phyloP scores from a whole-genome alignment of 1,140 invertebrate species.

The Calliphora vicina region DNA sequence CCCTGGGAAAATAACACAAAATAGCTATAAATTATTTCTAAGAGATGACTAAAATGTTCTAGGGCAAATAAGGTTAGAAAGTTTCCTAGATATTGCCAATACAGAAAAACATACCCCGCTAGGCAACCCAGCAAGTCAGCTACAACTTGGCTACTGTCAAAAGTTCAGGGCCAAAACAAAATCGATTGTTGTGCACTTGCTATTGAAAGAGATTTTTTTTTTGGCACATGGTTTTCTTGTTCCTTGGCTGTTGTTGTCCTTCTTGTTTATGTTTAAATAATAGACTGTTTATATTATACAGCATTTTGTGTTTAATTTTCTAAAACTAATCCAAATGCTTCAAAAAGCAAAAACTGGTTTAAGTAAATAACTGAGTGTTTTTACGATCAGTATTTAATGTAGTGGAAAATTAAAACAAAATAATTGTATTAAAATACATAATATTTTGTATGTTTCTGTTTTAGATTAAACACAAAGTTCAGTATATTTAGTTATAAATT shows the following conservation, averaged over 20 bases:
- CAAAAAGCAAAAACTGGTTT: neutral
- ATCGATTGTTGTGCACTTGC: neutral
- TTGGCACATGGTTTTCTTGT: neutral
- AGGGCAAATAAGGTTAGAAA: neutral
- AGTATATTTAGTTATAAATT: neutral
- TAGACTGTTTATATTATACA: neutral
- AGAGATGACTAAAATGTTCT: neutral
- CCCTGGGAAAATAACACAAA: neutral
- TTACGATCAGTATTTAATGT: neutral
- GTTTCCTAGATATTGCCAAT: neutral
- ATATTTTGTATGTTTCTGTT: neutral
- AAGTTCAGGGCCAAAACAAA: neutral
- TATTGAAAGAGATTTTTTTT: neutral
- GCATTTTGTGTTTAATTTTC: neutral
- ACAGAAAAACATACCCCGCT: no score
- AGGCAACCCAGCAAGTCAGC: no score
- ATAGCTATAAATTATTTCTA: neutral
- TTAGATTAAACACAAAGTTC: neutral
- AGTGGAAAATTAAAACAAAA: neutral
- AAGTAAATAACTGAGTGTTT: neutral
- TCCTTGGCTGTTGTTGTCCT: neutral
- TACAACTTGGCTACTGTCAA: neutral
- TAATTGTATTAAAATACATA: neutral
- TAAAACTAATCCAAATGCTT: neutral
- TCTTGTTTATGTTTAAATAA: neutral